Base-by-base conservation (phyloP, 2,888 invertebrate species). In the Aspidiotus rigidus region DNA sequence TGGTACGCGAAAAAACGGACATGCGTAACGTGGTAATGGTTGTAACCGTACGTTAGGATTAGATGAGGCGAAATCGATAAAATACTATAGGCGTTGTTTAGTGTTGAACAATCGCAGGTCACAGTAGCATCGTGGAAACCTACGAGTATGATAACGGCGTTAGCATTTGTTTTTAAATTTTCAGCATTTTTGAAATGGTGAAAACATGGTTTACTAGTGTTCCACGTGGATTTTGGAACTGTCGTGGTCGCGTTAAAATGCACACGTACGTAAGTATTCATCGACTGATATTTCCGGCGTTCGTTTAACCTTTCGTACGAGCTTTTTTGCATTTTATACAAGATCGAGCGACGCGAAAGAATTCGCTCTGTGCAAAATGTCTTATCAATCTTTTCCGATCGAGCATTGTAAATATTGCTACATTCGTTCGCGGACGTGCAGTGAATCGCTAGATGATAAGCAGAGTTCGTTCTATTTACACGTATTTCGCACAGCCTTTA, bases 21-120 rank as follows among this genome's bases (percentile, higher is more conserved):
- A 66, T 66, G 66, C 66, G 66, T 66, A 41, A 13, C 57, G 41
- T 44, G n/a, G 64, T 64, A 64, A 64, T 64, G 53, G 64, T 64
- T 42, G 64, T 57, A 42, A 64, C 42, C 64, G 64, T 57, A 66
- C 57, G 64, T 64, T 59, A 57, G 66, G 59, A 60, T 66, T 66
- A 66, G 57, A 66, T 64, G 66, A 57, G 44, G 66, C 57, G 49
- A 49, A 59, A 66, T 66, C 66, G 66, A 66, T 66, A 66, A 66
- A 66, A 59, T 66, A 66, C 59, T 66, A 66, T 44, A 66, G 66
- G 66, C 66, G 66, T 66, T 66, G 66, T 66, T 59, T 66, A 66
- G 66, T 66, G 57, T 59, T 66, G 57, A 66, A 59, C 66, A 66
- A 44, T 66, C 66, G 66, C 57, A 59, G 66, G 66, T 66, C 66